Evolutionary conservation across 2,113 vertebrate genomes (phyloP).

Genomic region (Psittacus erithacus): DNA sequence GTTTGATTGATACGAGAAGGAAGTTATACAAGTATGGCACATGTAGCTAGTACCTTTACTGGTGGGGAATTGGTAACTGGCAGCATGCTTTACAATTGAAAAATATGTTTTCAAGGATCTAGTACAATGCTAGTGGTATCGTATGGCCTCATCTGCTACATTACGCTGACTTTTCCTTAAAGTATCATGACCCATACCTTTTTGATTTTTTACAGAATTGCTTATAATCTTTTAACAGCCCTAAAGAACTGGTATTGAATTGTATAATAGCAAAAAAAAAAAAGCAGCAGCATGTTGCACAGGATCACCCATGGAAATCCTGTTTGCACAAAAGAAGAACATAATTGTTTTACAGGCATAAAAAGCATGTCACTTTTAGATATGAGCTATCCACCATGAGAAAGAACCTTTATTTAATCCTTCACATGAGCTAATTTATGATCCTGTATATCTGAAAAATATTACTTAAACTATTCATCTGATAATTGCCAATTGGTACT

Average conservation of each 20-base stretch:
- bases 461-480: neutral
- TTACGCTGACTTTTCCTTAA: neutral
- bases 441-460: neutral
- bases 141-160: neutral
- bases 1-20: neutral
- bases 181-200: neutral
- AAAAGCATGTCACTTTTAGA: neutral
- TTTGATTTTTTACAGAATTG: neutral
- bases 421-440: neutral
- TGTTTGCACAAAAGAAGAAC: neutral
- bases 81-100: neutral
- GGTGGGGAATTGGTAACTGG: neutral
- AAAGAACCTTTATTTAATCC: neutral
- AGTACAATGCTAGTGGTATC: rapidly evolving
- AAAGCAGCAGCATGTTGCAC: neutral
- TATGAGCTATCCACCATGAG: neutral
- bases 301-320: neutral
- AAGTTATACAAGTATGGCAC: neutral
- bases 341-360: neutral
- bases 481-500: neutral
- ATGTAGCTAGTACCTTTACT: neutral
- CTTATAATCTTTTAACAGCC: neutral
- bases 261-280: neutral
- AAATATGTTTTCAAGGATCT: neutral
- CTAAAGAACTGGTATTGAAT: neutral